These are phyloP conservation scores for Drosophila villosipedis DNA, from an alignment of 2,888 invertebrate species.

Conservation along the genomic window DNA sequence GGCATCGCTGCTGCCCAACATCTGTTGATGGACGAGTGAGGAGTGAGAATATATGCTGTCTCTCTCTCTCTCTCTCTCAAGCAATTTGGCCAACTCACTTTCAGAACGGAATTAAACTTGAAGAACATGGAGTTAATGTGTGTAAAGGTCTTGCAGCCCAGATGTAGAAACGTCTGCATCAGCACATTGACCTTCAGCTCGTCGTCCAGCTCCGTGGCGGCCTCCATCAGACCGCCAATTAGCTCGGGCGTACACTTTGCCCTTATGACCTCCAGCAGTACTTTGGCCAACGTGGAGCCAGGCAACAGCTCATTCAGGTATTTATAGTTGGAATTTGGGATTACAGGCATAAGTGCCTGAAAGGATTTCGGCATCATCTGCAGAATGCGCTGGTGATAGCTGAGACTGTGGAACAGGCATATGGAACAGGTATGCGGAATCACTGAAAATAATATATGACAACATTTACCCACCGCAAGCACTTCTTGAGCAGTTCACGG, in stretches of 20 bases:
- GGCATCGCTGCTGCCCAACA: constrained; percentile 6
- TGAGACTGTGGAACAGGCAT: constrained; percentile 88
- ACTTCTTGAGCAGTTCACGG: constrained; percentile 94
- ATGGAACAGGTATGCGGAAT: background rate
- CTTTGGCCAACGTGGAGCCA: constrained; percentile 90
- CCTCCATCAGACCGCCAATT: constrained; percentile 25
- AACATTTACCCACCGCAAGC: constrained; percentile 89
- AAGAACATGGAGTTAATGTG: constrained; percentile 35
- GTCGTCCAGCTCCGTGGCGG: background rate
- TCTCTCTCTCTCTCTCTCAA: background rate
- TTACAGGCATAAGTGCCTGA: constrained; percentile 91
- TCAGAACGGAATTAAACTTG: constrained; percentile 43
- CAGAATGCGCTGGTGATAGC: constrained; percentile 96
- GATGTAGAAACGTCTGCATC: constrained; percentile 55
- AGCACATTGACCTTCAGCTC: constrained; percentile 50
- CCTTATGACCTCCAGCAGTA: constrained; percentile 39
- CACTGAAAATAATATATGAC: background rate
- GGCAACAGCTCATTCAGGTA: constrained; percentile 89
- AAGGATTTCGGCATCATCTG: constrained; percentile 96
- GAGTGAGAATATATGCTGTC: background rate
- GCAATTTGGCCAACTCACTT: constrained; percentile 37
- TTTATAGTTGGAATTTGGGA: constrained; percentile 94
- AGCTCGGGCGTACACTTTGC: constrained; percentile 5
- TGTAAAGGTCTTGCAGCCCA: constrained; percentile 57
- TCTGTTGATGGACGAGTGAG: constrained; percentile 18